Conservation (phyloP, 2,797 vertebrate genomes). For the Emys orbicularis region DNA sequence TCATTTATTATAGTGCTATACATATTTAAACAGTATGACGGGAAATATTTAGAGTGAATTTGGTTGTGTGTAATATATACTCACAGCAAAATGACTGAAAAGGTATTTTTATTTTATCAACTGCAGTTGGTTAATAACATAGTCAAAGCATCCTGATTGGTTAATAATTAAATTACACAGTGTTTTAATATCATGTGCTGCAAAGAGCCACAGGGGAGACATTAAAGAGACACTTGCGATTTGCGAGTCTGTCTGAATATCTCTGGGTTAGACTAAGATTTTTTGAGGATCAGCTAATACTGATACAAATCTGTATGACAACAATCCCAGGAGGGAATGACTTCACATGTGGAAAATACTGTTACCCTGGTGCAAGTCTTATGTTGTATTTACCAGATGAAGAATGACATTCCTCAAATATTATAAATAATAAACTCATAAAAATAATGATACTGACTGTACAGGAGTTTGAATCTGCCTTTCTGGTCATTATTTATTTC, state of each 20-base stretch:
- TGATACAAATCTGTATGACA: not conserved
- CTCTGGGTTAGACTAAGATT: not conserved
- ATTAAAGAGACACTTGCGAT: not conserved
- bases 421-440: not conserved
- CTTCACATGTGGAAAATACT: fast-evolving
- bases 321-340: not conserved
- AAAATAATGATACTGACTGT: not conserved
- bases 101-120: not conserved
- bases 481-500: not conserved
- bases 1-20: too few species aligned
- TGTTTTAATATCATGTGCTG: not conserved
- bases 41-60: not conserved
- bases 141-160: not conserved
- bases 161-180: not conserved
- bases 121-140: not conserved
- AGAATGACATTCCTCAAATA: not conserved
- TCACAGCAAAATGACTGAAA: not conserved
- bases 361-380: not conserved
- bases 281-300: not conserved
- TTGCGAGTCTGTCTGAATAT: not conserved
- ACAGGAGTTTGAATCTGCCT: not conserved
- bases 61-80: too few species aligned
- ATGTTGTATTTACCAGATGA: not conserved
- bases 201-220: not conserved
- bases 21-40: not conserved